Evolutionary conservation across 2,888 invertebrate genomes (phyloP), one percentile per base, ranked within the genome.

Genomic region (Monoplex corrugatus): DNA sequence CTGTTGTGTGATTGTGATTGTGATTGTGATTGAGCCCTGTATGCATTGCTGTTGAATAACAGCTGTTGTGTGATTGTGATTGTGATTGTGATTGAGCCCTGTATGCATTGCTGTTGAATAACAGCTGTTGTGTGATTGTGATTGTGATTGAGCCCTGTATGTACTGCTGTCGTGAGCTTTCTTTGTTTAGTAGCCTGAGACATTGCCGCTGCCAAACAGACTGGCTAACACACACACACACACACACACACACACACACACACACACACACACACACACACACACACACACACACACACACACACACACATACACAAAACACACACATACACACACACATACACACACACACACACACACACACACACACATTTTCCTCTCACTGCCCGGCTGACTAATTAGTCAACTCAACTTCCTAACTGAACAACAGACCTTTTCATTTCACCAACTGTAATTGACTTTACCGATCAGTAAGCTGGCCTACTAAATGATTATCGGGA

Each of bases 201-300:
- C 28, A 5, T 68, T 68, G 8, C 63, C 63, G 28, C 63, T 28
- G 23, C 16, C 63, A 68, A 19, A 68, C 13, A 68, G 23, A 68
- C 28, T 28, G 23, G 28, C 63, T 28, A 19, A 68, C 23, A 28
- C 63, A 68, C 63, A 68, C 63, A 28, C 13, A 68, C 63, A 28
- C 63, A 68, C 63, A 68, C 63, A 68, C 63, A 68, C 63, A 68
- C 13, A 68, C 63, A 68, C 28, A 68, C 63, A 68, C 63, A 68
- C 63, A 68, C 23, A 28, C 63, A 68, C 63, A 68, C 63, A 28
- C 13, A 68, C 28, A 28, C 63, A 68, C 63, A 68, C 28, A 23
- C 13, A 68, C 63, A 68, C 63, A 23, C 63, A n/a, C 63, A 6
- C 5, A 28, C 8, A 68, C 5, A 28, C 8, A 68, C 8, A 68